These are phyloP conservation scores for Dermochelys coriacea DNA, from an alignment of 2,797 vertebrate species.

Conservation along the genomic window DNA sequence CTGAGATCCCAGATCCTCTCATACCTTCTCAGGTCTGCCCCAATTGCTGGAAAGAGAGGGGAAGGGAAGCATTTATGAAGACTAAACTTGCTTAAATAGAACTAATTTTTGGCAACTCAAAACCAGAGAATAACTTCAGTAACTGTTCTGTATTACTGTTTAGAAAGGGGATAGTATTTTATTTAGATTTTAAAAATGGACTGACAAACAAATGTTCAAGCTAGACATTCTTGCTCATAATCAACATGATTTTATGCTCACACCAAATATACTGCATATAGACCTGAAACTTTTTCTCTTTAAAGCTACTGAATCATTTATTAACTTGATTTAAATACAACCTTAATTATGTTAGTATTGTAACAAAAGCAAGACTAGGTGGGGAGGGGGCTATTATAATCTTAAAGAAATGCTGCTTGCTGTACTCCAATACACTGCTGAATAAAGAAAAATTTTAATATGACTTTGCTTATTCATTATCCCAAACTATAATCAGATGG, in stretches of 20 bases:
- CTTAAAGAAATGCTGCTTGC: neutral
- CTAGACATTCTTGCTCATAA: neutral
- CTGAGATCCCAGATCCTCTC: neutral
- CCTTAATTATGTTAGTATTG: neutral
- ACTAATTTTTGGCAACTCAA: neutral
- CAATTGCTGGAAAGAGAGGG: neutral
- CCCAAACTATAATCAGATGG: neutral
- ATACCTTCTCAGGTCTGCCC: neutral
- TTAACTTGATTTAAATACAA: neutral
- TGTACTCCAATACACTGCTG: neutral
- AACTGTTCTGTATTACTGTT: neutral
- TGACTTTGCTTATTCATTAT: constrained; percentile 18
- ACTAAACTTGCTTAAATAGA: neutral
- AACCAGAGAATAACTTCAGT: neutral
- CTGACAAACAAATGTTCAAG: neutral
- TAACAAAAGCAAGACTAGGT: neutral
- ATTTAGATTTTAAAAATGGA: neutral
- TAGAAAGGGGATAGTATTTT: neutral
- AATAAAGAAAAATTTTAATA: neutral
- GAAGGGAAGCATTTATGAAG: neutral
- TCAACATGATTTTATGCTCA: neutral
- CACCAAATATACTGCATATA: neutral
- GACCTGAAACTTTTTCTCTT: neutral
- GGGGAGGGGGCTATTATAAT: neutral
- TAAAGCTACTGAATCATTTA: neutral